Evolutionary conservation across 2,888 invertebrate species (phyloP), one percentile per base, ranked within the genome.

Genomic region (Tinea semifulvella): DNA sequence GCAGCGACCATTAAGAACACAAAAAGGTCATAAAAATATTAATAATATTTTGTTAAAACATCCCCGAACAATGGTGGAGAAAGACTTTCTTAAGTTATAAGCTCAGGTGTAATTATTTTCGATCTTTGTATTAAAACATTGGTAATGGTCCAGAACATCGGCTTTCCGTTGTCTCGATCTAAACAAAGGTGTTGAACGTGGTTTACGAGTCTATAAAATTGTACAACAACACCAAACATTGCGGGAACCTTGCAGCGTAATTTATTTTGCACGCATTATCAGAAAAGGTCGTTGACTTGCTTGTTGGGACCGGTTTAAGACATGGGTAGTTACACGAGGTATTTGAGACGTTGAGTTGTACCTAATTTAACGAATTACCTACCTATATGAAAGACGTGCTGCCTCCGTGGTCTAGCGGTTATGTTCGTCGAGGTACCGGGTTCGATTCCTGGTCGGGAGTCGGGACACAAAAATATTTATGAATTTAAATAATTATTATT

Each of bases 161-260:
- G 69, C 62, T 60, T 31, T 58, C 61, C 65, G 62, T 68, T 65
- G 68, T 69, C 59, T 58, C 58, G 55, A 61, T 61, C 55, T 65
- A 61, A 64, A 50, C 68, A 64, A 71, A 68, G 67, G 63, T 67
- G 69, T 68, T 72, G 75, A 76, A 74, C 71, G 76, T 69, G 79
- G 79, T 79, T 76, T 74, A 79, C 70, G 68, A 62, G 52, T 66
- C 55, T 65, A 76, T 79, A 76, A 77, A 79, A 70, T 61, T 62
- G 60, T 63, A 58, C 57, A 58, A 74, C 75, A 75, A 72, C 64
- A 66, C 61, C 60, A 77, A 80, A 79, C 74, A 79, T 79, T 77
- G 79, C 72, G 75, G 77, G 64, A 68, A 65, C 57, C 63, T 55
- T 54, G 51, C 53, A 50, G 10, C 7, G 25, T 13, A 26, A 63